Evolutionary conservation across 2,888 invertebrate species (phyloP).

Genomic region (Lymantria dispar): DNA sequence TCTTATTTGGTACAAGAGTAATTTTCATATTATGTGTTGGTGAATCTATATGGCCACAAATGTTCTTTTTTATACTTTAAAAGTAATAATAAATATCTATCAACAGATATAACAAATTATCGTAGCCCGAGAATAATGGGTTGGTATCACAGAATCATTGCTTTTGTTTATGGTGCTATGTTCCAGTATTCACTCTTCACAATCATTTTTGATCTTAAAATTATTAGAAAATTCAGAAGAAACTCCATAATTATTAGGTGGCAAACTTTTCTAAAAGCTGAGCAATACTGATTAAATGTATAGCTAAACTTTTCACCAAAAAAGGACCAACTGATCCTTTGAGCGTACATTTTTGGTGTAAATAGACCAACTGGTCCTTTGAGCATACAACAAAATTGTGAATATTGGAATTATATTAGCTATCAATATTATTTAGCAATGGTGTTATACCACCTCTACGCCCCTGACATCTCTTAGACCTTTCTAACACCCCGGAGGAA

Average conservation of each 20-base stretch:
- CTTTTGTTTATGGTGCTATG: conserved; percentile 47
- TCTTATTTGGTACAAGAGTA: no score
- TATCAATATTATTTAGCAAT: conserved; percentile 23
- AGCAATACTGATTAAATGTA: no score
- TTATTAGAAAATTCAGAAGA: not conserved
- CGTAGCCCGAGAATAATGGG: conserved; percentile 58
- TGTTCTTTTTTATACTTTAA: no score
- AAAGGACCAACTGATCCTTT: not conserved
- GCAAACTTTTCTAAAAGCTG: not conserved
- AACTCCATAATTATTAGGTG: not conserved
- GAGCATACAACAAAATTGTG: conserved; percentile 8
- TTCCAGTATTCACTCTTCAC: conserved; percentile 72
- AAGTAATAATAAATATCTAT: conserved; percentile 33
- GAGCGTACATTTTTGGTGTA: no score
- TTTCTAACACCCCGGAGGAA: conserved; percentile 72
- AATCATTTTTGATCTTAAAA: conserved; percentile 1
- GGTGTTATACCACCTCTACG: conserved; percentile 69
- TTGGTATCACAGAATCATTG: conserved; percentile 65
- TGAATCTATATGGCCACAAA: no score
- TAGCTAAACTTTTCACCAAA: no score
- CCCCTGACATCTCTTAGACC: conserved; percentile 79
- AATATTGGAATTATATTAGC: conserved; percentile 34
- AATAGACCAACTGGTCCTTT: not conserved
- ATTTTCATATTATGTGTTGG: no score
- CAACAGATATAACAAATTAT: conserved; percentile 46